Evolutionary conservation across 2,113 vertebrate species (phyloP).

Genomic region (Felis chaus): DNA sequence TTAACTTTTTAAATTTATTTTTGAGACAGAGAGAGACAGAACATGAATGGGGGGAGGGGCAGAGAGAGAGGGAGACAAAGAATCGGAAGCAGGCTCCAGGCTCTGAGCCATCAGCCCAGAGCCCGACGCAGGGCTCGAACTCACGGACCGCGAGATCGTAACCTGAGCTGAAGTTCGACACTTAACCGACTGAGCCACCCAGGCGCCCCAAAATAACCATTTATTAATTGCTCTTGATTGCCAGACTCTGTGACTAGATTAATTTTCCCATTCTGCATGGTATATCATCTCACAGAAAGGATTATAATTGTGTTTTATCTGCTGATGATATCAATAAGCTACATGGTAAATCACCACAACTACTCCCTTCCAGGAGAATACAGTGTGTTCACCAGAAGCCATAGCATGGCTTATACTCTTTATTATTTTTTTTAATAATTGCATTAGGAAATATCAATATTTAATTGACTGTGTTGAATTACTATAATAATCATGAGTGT

Average conservation of each 20-base stretch:
- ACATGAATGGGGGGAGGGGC: too few relatives aligned
- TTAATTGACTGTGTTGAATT: conserved; percentile 23
- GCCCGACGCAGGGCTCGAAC: too few relatives aligned
- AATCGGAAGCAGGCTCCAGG: too few relatives aligned
- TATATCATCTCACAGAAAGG: background rate
- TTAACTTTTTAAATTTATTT: too few relatives aligned
- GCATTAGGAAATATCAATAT: conserved; percentile 1
- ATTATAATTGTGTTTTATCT: background rate
- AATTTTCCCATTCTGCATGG: background rate
- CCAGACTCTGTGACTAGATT: background rate
- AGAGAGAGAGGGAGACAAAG: too few relatives aligned
- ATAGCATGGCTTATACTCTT: background rate
- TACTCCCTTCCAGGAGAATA: background rate
- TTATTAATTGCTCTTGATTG: background rate
- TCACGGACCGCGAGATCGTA: too few relatives aligned
- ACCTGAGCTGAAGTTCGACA: too few relatives aligned
- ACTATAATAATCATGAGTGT: background rate
- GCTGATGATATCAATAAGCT: background rate
- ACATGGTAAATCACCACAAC: background rate
- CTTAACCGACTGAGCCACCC: too few relatives aligned
- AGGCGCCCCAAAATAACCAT: background rate
- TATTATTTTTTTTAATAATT: background rate
- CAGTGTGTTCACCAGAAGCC: background rate
- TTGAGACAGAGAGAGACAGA: too few relatives aligned
- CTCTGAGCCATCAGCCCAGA: too few relatives aligned